phyloP scores from a whole-genome alignment of 2,797 vertebrate species.

The Falco peregrinus region DNA sequence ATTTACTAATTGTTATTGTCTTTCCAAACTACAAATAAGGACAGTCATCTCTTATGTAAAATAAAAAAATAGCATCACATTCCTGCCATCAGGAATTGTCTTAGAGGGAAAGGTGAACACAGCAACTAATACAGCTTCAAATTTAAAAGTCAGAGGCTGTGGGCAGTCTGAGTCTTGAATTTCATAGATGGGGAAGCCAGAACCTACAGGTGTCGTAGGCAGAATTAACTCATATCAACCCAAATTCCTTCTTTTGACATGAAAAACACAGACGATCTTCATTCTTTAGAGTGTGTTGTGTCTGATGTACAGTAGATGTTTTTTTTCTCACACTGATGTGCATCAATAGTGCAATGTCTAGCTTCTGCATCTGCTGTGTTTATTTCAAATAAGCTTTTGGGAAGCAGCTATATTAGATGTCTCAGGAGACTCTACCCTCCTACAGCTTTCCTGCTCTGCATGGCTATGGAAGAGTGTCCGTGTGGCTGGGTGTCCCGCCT shows the following conservation, averaged over 20 bases:
- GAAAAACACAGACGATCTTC: neutral
- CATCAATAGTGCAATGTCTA: neutral
- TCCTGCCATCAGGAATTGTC: neutral
- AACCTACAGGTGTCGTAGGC: neutral
- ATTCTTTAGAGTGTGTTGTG: neutral
- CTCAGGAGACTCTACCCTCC: neutral
- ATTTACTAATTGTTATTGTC: too few relatives aligned
- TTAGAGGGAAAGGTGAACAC: neutral
- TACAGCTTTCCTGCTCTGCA: neutral
- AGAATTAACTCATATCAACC: neutral
- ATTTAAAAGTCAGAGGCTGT: neutral
- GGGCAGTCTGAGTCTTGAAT: neutral
- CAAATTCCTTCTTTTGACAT: neutral
- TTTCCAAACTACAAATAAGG: neutral
- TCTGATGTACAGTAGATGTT: neutral
- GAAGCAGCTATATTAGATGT: neutral
- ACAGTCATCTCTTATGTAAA: neutral
- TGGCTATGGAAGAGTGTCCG: neutral
- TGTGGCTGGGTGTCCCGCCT: neutral
- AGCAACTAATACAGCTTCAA: neutral
- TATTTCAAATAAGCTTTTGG: neutral
- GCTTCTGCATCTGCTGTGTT: neutral
- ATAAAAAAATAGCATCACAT: neutral
- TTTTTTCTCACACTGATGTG: neutral
- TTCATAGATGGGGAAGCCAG: neutral